phyloP scores from a whole-genome alignment of 2,888 invertebrate genomes.

The Myathropa florea region DNA sequence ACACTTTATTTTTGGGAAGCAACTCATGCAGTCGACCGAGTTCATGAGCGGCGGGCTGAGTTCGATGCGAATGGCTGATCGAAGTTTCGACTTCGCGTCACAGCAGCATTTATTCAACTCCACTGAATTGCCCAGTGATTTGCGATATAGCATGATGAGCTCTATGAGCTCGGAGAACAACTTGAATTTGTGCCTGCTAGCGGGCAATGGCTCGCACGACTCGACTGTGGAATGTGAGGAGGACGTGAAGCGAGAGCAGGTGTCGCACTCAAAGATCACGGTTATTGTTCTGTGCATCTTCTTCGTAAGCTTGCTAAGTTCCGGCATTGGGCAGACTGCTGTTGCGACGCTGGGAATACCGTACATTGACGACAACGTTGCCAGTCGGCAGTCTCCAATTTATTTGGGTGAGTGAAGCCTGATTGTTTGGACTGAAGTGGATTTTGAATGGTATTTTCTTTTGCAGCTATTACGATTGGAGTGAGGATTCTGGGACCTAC shows the following conservation, averaged over 20 bases:
- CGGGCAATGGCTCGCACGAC: constrained; percentile 48
- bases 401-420: constrained; percentile 87
- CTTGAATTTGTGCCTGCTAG: constrained; percentile 79
- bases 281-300: constrained; percentile 92
- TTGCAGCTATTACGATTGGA: constrained; percentile 93
- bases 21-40: constrained; percentile 82
- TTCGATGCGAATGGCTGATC: neutral
- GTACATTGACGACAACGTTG: constrained; percentile 96
- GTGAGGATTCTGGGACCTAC: constrained; percentile 95
- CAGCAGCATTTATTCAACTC: constrained; percentile 51
- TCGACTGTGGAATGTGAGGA: constrained; percentile 82
- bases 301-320: constrained; percentile 92
- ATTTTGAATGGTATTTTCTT: constrained; percentile 5
- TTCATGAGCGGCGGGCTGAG: constrained; percentile 72
- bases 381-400: constrained; percentile 93
- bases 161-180: constrained; percentile 54
- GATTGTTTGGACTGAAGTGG: neutral
- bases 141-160: constrained; percentile 51
- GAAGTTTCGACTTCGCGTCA: constrained; percentile 13
- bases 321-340: constrained; percentile 95
- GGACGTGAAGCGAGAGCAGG: constrained; percentile 84
- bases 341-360: constrained; percentile 96
- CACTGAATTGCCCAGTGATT: constrained; percentile 20
- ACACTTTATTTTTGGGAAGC: constrained; percentile 91
- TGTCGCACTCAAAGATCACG: constrained; percentile 88